Evolutionary conservation across 2,113 vertebrate genomes (phyloP).

Genomic region (Petromus typicus): DNA sequence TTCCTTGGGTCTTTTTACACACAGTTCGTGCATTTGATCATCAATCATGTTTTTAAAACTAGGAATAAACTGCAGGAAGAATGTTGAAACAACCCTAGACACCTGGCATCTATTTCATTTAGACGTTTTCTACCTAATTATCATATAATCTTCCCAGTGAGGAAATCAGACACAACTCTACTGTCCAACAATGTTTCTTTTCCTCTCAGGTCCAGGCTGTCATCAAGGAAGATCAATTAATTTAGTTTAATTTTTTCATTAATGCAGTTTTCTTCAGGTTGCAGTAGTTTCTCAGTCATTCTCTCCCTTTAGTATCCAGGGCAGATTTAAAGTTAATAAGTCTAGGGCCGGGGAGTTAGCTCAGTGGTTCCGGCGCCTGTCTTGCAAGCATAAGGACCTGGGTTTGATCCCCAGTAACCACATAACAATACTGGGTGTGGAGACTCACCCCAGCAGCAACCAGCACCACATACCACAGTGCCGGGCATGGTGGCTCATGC

Average conservation of each 20-base stretch:
- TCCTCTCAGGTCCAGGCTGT: not conserved
- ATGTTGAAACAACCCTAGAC: not conserved
- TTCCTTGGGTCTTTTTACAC: not conserved
- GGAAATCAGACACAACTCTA: not conserved
- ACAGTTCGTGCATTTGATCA: not conserved
- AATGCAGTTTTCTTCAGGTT: not conserved
- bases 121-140: not conserved
- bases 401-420: too few relatives aligned
- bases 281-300: not conserved
- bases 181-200: not conserved
- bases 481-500: too few relatives aligned
- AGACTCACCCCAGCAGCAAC: too few relatives aligned
- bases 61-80: not conserved
- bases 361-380: too few relatives aligned
- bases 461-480: too few relatives aligned
- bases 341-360: too few relatives aligned
- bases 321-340: not conserved
- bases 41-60: not conserved
- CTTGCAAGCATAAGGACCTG: too few relatives aligned
- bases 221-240: not conserved
- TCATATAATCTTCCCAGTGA: not conserved
- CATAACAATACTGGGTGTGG: too few relatives aligned
- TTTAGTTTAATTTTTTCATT: not conserved
- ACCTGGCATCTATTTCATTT: not conserved
- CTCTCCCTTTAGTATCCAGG: not conserved